phyloP scores from a whole-genome alignment of 2,113 vertebrate species.

The Elachura formosa region DNA sequence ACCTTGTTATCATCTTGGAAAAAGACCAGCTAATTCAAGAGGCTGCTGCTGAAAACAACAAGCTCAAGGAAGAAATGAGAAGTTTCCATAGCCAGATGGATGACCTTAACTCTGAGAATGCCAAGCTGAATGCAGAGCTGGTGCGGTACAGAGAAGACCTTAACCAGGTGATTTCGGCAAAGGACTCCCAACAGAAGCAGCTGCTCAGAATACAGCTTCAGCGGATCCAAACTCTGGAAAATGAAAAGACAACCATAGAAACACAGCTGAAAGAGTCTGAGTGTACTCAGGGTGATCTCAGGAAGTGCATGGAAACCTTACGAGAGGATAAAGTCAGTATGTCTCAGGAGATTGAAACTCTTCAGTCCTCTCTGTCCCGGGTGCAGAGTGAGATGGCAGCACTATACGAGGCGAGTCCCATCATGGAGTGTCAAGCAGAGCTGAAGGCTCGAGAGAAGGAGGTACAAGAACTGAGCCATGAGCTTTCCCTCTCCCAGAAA shows the following conservation, averaged over 20 bases:
- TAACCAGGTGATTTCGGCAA: constrained; percentile 88
- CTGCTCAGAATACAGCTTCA: constrained; percentile 81
- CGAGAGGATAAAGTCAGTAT: constrained; percentile 55
- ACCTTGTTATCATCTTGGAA: constrained; percentile 85
- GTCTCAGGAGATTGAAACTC: constrained; percentile 57
- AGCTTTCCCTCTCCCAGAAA: constrained; percentile 72
- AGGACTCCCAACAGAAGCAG: constrained; percentile 92
- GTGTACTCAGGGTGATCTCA: constrained; percentile 28
- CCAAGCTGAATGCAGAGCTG: constrained; percentile 86
- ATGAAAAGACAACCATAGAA: constrained; percentile 66
- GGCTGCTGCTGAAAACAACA: constrained; percentile 89
- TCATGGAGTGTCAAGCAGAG: constrained; percentile 47
- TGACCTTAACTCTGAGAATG: constrained; percentile 90
- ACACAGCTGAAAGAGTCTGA: constrained; percentile 42
- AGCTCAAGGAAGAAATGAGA: constrained; percentile 87
- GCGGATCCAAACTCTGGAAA: constrained; percentile 76
- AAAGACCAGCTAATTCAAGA: constrained; percentile 94
- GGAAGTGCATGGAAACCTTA: constrained; percentile 9
- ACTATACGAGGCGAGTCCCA: constrained; percentile 12
- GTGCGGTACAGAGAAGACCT: constrained; percentile 86
- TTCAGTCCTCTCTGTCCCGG: constrained; percentile 21
- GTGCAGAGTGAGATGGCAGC: constrained; percentile 43
- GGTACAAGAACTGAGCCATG: constrained; percentile 71
- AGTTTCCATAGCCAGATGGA: constrained; percentile 81
- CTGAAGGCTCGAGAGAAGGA: constrained; percentile 70